Percentiles rank a stretch among this genome's conserved stretches.
Conservation (phyloP, 2,888 invertebrate species). For the Hirtodrosophila histrioides region DNA sequence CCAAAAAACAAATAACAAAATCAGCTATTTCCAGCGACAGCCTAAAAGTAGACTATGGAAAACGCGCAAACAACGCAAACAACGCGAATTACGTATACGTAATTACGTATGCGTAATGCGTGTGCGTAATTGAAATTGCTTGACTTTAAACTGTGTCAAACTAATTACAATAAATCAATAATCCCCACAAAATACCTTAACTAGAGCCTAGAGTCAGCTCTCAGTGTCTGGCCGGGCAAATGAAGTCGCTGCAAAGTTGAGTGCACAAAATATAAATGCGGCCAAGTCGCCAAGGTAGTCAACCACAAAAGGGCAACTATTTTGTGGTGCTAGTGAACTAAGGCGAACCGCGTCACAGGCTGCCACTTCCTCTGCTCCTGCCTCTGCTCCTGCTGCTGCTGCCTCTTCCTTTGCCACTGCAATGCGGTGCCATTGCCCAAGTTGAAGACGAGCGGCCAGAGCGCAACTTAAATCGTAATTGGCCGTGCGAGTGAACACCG, state of each 20-base stretch:
- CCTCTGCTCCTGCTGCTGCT: slow-evolving; percentile 36
- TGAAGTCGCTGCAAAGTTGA: slow-evolving; percentile 33
- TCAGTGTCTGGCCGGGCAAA: slow-evolving; percentile 5
- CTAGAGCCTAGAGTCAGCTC: slow-evolving; percentile 6
- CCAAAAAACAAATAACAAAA: background rate
- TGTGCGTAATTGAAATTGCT: slow-evolving; percentile 5
- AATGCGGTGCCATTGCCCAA: slow-evolving; percentile 42
- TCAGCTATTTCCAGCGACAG: slow-evolving; percentile 6
- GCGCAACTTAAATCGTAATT: slow-evolving; percentile 68
- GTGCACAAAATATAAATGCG: slow-evolving; percentile 46
- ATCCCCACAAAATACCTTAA: background rate
- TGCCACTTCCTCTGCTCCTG: slow-evolving; percentile 46
- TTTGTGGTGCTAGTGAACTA: slow-evolving; percentile 39
- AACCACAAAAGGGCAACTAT: slow-evolving; percentile 61
- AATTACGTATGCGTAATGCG: slow-evolving; percentile 15
- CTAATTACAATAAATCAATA: slow-evolving; percentile 54
- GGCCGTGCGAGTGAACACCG: slow-evolving; percentile 70
- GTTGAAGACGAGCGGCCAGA: slow-evolving; percentile 30
- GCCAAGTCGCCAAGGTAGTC: slow-evolving; percentile 45
- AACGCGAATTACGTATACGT: slow-evolving; percentile 21
- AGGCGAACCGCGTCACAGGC: slow-evolving; percentile 36
- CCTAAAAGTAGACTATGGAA: slow-evolving; percentile 42
- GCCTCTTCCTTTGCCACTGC: slow-evolving; percentile 36
- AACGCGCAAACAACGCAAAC: background rate
- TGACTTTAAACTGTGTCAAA: slow-evolving; percentile 45